Conservation (phyloP, 1,140 invertebrate species). For the Megathymus violae region DNA sequence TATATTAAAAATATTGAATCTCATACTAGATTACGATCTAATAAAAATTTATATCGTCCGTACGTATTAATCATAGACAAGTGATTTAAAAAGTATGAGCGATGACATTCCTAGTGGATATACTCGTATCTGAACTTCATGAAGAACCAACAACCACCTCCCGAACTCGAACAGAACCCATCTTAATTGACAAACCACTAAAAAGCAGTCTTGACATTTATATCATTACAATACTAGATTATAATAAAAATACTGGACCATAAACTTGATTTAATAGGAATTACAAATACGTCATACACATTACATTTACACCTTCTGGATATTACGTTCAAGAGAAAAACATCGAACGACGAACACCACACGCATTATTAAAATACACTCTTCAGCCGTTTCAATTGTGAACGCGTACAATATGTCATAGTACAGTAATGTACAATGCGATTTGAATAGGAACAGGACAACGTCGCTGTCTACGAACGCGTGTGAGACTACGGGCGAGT, state of each 20-base stretch:
- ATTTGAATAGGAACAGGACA: slow-evolving; percentile 5
- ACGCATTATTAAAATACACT: slow-evolving; percentile 37
- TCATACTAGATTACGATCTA: too few species aligned
- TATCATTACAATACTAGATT: slow-evolving; percentile 52
- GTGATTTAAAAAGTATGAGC: too few species aligned
- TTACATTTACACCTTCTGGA: slow-evolving; percentile 26
- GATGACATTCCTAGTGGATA: too few species aligned
- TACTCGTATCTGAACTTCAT: too few species aligned
- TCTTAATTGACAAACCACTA: slow-evolving; percentile 77
- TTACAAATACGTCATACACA: slow-evolving; percentile 51
- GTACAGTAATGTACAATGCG: slow-evolving; percentile 1
- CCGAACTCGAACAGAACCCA: slow-evolving; percentile 40
- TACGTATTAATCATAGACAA: too few species aligned
- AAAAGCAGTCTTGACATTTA: slow-evolving; percentile 72
- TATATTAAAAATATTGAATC: too few species aligned
- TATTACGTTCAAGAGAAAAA: slow-evolving; percentile 27
- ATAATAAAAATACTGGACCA: slow-evolving; percentile 78
- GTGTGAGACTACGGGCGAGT: too few species aligned
- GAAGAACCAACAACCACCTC: slow-evolving; percentile 45
- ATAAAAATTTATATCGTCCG: too few species aligned
- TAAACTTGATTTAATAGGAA: slow-evolving; percentile 78
- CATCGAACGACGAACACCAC: slow-evolving; percentile 15
- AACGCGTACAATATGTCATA: slow-evolving; percentile 17
- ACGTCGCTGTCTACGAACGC: too few species aligned
- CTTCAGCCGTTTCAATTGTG: slow-evolving; percentile 25